Percentiles rank a stretch among this genome's conserved stretches.
Evolutionary conservation across 2,113 vertebrate genomes (phyloP).

Genomic region (Pimephales promelas): DNA sequence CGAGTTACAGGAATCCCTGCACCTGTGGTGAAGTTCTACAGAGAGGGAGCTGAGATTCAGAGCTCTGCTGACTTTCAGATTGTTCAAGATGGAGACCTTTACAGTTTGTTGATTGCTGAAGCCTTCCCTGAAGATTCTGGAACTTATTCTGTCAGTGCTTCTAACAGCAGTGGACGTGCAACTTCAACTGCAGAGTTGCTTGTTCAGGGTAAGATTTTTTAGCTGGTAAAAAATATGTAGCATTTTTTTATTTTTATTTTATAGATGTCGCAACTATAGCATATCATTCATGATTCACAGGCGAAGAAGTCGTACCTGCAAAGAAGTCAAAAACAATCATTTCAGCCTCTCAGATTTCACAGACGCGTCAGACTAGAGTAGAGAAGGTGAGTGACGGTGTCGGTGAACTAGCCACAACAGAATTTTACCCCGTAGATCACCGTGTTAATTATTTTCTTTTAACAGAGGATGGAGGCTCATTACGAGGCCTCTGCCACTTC

Average conservation of each 20-base stretch:
- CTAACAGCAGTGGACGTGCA: slow-evolving; percentile 93
- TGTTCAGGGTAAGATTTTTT: slow-evolving; percentile 83
- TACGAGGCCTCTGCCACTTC: slow-evolving; percentile 84
- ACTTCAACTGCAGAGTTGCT: slow-evolving; percentile 95
- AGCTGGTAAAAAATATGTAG: neutral
- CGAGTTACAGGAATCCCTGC: slow-evolving; percentile 94
- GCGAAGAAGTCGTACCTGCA: slow-evolving; percentile 88
- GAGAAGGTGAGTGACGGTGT: slow-evolving; percentile 81
- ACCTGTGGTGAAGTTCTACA: slow-evolving; percentile 96
- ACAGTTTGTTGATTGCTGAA: slow-evolving; percentile 92
- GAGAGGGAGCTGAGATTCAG: slow-evolving; percentile 98
- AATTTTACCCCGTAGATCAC: neutral
- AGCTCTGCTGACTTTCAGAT: slow-evolving; percentile 97
- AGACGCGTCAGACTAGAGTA: slow-evolving; percentile 85
- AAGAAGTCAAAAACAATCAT: slow-evolving; percentile 96
- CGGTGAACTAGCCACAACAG: neutral
- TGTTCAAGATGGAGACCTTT: slow-evolving; percentile 89
- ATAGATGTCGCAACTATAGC: too few relatives aligned
- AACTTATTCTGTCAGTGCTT: slow-evolving; percentile 94
- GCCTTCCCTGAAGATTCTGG: slow-evolving; percentile 93
- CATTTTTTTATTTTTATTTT: neutral
- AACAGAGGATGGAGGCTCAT: slow-evolving; percentile 86
- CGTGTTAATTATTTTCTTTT: neutral
- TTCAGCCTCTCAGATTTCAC: slow-evolving; percentile 91
- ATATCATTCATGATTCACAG: slow-evolving; percentile 67